phyloP scores from a whole-genome alignment of 2,888 invertebrate genomes.

The Spodoptera littoralis region DNA sequence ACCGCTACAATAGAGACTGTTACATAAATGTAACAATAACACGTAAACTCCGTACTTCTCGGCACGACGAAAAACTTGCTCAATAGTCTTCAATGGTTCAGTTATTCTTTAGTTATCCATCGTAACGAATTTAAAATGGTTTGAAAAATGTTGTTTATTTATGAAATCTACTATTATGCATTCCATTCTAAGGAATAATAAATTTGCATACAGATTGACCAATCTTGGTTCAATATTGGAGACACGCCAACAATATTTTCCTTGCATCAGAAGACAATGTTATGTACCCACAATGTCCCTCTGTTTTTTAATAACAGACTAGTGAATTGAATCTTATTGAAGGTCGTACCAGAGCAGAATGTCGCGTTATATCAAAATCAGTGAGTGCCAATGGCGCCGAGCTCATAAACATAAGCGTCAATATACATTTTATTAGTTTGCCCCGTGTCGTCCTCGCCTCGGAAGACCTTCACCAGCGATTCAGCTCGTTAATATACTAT shows the following conservation, averaged over 20 bases:
- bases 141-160: conserved; percentile 21
- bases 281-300: conserved; percentile 27
- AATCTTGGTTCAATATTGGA: conserved; percentile 61
- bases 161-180: conserved; percentile 48
- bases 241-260: conserved; percentile 60
- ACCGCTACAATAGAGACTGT: conserved; percentile 61
- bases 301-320: conserved; percentile 46
- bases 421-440: conserved; percentile 71
- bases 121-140: conserved; percentile 16
- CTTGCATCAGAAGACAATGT: conserved; percentile 19
- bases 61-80: conserved; percentile 16
- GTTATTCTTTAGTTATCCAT: conserved; percentile 3
- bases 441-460: conserved; percentile 58
- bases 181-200: conserved; percentile 39
- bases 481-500: conserved; percentile 70
- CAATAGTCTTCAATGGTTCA: conserved; percentile 14
- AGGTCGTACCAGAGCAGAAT: conserved; percentile 51
- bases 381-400: conserved; percentile 62
- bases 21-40: conserved; percentile 59
- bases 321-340: conserved; percentile 47
- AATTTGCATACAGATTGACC: conserved; percentile 55
- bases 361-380: conserved; percentile 56
- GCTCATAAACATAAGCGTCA: conserved; percentile 64
- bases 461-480: conserved; percentile 71
- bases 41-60: conserved; percentile 42